Conservation (phyloP, 1,140 invertebrate species). For the Gryllus bimaculatus region DNA sequence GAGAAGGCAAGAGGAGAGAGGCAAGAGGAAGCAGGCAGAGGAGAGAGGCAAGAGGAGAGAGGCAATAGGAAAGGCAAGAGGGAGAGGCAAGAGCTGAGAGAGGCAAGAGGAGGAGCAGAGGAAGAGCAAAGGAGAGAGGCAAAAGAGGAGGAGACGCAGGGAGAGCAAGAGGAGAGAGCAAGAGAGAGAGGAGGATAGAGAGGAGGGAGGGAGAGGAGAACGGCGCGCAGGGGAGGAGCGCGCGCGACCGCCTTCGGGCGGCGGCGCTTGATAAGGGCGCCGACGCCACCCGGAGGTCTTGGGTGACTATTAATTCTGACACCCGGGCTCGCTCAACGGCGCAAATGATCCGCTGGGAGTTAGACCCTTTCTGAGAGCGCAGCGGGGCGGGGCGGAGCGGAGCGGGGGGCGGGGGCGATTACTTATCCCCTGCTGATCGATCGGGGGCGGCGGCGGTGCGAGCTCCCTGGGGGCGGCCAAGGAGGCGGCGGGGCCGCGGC, state of each 20-base stretch:
- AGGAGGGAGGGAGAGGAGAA: neutral
- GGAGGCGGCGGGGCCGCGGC: too few relatives aligned
- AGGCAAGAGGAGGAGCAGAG: too few relatives aligned
- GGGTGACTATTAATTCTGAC: conserved; percentile 1
- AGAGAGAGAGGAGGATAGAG: neutral
- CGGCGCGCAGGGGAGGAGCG: too few relatives aligned
- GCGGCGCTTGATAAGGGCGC: neutral
- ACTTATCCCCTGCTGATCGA: neutral
- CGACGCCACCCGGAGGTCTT: neutral
- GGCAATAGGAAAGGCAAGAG: neutral
- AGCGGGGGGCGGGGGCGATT: neutral
- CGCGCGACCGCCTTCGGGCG: neutral
- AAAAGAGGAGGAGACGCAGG: neutral
- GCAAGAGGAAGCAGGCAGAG: neutral
- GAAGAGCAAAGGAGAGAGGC: neutral
- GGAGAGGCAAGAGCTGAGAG: neutral
- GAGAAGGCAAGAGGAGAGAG: neutral
- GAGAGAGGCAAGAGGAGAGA: neutral
- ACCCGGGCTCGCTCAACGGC: neutral
- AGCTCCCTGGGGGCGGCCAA: too few relatives aligned
- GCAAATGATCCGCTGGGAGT: neutral
- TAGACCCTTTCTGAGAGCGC: neutral
- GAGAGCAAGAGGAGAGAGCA: neutral
- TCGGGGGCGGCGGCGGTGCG: neutral
- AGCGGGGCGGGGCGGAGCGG: too few relatives aligned